A percentile compares a stretch with the other conserved stretches of the same genome.
Conservation (phyloP, 2,797 vertebrate genomes). For the Chelon auratus region DNA sequence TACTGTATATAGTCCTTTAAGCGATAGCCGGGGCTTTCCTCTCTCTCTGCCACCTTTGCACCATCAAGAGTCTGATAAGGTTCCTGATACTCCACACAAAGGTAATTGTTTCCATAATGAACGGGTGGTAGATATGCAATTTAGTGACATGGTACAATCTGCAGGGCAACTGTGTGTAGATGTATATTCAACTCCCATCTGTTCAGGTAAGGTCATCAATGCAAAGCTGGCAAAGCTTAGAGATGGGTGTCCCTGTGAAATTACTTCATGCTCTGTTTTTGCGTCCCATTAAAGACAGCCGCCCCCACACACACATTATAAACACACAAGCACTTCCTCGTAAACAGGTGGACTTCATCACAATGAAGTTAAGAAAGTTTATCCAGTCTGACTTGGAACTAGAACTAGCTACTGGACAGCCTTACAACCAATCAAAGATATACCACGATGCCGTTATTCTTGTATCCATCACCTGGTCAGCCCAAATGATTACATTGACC, state of each 20-base stretch:
- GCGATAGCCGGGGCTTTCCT: constrained; percentile 1
- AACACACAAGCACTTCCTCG: background rate
- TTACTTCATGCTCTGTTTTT: too few species aligned
- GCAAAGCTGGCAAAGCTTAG: background rate
- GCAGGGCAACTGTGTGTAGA: background rate
- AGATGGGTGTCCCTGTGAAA: background rate
- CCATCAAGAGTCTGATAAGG: constrained; percentile 27
- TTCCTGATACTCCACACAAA: constrained; percentile 38
- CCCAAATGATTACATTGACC: too few species aligned
- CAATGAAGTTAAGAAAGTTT: background rate
- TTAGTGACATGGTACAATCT: constrained; percentile 28
- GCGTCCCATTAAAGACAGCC: too few species aligned
- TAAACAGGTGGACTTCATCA: background rate
- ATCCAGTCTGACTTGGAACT: background rate
- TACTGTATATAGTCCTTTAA: constrained; percentile 11
- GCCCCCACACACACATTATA: too few species aligned
- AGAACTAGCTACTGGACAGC: too few species aligned
- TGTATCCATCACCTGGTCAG: too few species aligned
- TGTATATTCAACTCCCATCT: constrained; percentile 18
- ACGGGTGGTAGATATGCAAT: constrained; percentile 39
- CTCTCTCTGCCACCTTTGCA: constrained; percentile 1
- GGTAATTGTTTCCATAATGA: constrained; percentile 48
- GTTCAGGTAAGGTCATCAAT: constrained; percentile 3
- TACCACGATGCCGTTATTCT: too few species aligned
- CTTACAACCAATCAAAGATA: too few species aligned